Percentiles rank a stretch among this genome's conserved stretches.
phyloP scores from a whole-genome alignment of 2,113 vertebrate genomes.

The Platichthys stellatus region DNA sequence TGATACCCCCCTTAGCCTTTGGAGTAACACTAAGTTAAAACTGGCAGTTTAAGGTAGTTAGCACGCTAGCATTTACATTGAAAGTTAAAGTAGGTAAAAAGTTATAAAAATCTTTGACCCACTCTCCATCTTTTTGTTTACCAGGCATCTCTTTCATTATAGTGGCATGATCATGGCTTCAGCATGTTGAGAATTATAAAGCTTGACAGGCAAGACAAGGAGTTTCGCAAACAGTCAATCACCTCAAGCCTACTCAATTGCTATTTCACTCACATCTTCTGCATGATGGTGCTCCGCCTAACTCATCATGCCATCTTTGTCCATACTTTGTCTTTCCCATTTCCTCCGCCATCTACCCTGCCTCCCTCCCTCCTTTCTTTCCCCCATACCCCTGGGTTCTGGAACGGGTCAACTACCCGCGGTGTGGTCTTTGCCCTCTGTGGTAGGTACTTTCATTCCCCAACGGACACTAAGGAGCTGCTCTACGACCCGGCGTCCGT shows the following conservation, averaged over 20 bases:
- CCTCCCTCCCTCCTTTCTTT: background rate
- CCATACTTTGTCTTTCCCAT: slow-evolving; percentile 46
- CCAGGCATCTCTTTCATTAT: background rate
- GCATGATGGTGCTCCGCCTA: slow-evolving; percentile 55
- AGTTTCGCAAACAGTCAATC: slow-evolving; percentile 9
- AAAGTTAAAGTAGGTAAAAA: too few species aligned
- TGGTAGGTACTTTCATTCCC: slow-evolving; percentile 96
- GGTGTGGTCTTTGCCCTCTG: slow-evolving; percentile 75
- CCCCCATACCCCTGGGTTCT: slow-evolving; percentile 27
- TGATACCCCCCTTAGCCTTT: too few species aligned
- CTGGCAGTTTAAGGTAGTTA: too few species aligned
- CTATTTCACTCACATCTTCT: slow-evolving; percentile 44
- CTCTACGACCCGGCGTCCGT: slow-evolving; percentile 94
- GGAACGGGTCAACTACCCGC: slow-evolving; percentile 79
- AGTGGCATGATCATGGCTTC: background rate
- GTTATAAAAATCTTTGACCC: background rate
- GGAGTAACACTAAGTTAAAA: too few species aligned
- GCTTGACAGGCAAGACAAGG: background rate
- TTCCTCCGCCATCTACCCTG: slow-evolving; percentile 33
- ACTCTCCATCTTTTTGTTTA: too few species aligned
- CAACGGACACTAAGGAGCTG: slow-evolving; percentile 94
- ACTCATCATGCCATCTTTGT: slow-evolving; percentile 70
- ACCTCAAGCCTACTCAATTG: slow-evolving; percentile 20
- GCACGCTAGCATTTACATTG: too few species aligned
- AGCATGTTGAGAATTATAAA: background rate